Base-by-base conservation (phyloP, 2,113 vertebrate genomes). In the Galemys pyrenaicus region DNA sequence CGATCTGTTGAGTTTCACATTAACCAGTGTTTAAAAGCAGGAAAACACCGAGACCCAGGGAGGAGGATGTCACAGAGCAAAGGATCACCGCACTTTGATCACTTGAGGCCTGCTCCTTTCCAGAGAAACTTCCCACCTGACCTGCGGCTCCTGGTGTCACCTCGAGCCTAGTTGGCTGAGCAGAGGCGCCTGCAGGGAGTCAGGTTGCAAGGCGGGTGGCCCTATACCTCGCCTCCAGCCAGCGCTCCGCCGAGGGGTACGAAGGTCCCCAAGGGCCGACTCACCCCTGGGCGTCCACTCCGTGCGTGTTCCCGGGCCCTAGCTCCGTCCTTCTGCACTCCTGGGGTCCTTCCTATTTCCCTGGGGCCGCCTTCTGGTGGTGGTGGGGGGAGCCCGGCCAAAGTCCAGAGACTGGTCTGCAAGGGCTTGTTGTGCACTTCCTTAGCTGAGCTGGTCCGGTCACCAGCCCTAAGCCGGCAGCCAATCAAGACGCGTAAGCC, bases 401-500 rank as follows among this genome's bases (percentile, higher is more conserved):
- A 0, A 3, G 2, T 6, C 82, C 56, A 7, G 2, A 16, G 9
- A 24, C 39, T 7, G 0, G n/a, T 2, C 6, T 19, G 28, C 8
- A 3, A 15, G 1, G 0, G 0, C 41, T 3, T 11, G 9, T 6
- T 0, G 1, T 10, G 3, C 56, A 6, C 3, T 77, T 8, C 20
- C 64, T 12, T 56, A 1, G 24, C 32, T 1, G 28, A 1, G 6
- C 8, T 0, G 4, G 54, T 35, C 10, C 58, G 5, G 3, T 17
- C 6, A 24, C 86, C 35, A 0, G 54, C 37, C 13, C 15, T 78
- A 28, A 5, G 2, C 15, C 77, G 3, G 10, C 30, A 65, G 56
- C 95, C 96, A 94, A 95, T 96, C 89, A 89, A 46, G 8, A 35
- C 58, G 26, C n/a, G 4, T 41, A 17, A 75, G 10, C n/a, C 5